These are phyloP conservation scores for Takifugu ocellatus DNA, from an alignment of 2,797 vertebrate genomes.

Conservation along the genomic window DNA sequence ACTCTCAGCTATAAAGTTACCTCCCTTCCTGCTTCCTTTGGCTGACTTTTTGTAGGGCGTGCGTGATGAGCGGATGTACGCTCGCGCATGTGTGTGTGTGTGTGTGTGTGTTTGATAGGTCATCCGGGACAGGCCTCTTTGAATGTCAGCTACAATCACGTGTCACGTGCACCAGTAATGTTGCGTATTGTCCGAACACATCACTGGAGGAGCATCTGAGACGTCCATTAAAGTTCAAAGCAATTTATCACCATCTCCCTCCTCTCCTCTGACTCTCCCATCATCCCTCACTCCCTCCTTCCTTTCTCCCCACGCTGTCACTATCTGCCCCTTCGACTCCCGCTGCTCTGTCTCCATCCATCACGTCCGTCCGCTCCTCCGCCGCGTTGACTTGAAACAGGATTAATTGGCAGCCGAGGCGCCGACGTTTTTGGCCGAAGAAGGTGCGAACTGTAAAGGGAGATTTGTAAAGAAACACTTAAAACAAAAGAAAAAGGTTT, in stretches of 20 bases:
- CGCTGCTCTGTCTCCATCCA: conserved; percentile 42
- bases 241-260: conserved; percentile 63
- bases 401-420: conserved; percentile 39
- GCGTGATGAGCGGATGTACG: too few species aligned
- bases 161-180: conserved; percentile 70
- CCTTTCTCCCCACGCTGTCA: conserved; percentile 43
- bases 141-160: conserved; percentile 68
- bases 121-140: conserved; percentile 60
- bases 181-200: conserved; percentile 74
- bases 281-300: conserved; percentile 47
- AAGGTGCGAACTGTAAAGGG: conserved; percentile 29
- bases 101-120: conserved; percentile 45
- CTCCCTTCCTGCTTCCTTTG: conserved; percentile 25
- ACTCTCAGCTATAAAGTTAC: conserved; percentile 32
- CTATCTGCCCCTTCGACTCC: conserved; percentile 46
- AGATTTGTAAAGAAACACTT: conserved; percentile 5
- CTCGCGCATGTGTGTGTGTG: conserved; percentile 13
- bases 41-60: conserved; percentile 42
- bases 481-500: not conserved
- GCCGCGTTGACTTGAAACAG: conserved; percentile 39
- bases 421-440: conserved; percentile 29
- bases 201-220: conserved; percentile 68
- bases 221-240: conserved; percentile 77
- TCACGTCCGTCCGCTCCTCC: conserved; percentile 35
- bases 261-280: conserved; percentile 41